These are phyloP conservation scores for Bimastos eiseni DNA, from an alignment of 2,888 invertebrate genomes.

Conservation along the genomic window DNA sequence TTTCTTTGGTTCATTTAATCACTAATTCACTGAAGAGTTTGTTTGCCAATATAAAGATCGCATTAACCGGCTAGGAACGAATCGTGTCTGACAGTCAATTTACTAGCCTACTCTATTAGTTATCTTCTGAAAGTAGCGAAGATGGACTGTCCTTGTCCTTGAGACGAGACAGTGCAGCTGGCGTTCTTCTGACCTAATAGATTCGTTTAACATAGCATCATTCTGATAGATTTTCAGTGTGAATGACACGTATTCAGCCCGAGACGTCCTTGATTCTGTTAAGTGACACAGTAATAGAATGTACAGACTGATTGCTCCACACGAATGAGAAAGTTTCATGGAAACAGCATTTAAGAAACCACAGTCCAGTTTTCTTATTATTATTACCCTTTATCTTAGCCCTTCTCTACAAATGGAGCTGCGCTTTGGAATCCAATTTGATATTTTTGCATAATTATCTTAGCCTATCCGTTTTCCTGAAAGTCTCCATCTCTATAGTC, in stretches of 20 bases:
- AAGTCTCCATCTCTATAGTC: too few species aligned
- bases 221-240: background rate
- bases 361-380: too few species aligned
- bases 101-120: background rate
- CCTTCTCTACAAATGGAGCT: background rate
- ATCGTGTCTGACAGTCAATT: background rate
- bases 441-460: too few species aligned
- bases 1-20: background rate
- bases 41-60: background rate
- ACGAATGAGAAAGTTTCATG: background rate
- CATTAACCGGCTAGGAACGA: background rate
- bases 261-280: background rate
- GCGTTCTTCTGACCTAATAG: background rate
- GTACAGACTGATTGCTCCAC: background rate
- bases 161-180: background rate
- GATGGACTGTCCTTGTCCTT: background rate
- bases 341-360: too few species aligned
- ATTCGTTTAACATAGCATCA: background rate
- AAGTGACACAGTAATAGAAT: background rate
- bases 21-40: background rate
- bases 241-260: background rate
- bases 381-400: too few species aligned
- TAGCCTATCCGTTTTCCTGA: too few species aligned
- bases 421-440: background rate
- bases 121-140: background rate